Base-by-base conservation (phyloP, 2,113 vertebrate genomes). In the Ophthalmolycus amberensis region DNA sequence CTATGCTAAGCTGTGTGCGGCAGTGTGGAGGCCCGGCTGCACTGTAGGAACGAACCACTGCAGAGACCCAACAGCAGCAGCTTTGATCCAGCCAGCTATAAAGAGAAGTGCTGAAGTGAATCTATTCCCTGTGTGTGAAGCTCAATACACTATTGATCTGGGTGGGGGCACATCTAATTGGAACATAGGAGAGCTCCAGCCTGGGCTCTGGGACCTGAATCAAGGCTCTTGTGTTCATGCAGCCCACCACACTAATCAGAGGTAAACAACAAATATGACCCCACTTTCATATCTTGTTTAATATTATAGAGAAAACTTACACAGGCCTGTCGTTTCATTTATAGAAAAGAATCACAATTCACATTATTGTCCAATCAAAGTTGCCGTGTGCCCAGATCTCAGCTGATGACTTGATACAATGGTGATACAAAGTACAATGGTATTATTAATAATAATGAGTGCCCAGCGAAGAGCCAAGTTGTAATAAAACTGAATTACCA, bases 91-190 rank as follows among this genome's bases (percentile, higher is more conserved):
- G 80, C 16, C 83, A 14, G 83, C 32, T 79, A 84, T 93, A 92
- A 87, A 90, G 88, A 87, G 88, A 82, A 77, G 74, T 38, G 87
- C 90, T 88, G 89, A 87, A 78, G 75, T 84, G 85, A 80, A 89
- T 90, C 85, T 90, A 89, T 95, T 93, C 90, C 72, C 70, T 84
- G 84, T 66, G 71, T 56, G 76, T 86, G 91, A 71, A 89, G 92
- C 86, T 97, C 95, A 79, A 94, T 93, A 91, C 40, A 50, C 25
- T 95, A 96, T 96, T 85, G 95, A 97, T 95, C 92, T 79, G 82
- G 88, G 88, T 88, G 80, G 78, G 73, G 79, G 77, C 59, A 85
- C 81, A 77, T 79, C 91, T 93, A 87, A 90, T 89, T 95, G 87
- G 83, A 92, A 88, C 79, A 89, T 85, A 89, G 72, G 83, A 83